Evolutionary conservation across 1,140 invertebrate species (phyloP), one percentile per base, ranked within the genome.

Genomic region (Stenopsyche tienmushanensis): DNA sequence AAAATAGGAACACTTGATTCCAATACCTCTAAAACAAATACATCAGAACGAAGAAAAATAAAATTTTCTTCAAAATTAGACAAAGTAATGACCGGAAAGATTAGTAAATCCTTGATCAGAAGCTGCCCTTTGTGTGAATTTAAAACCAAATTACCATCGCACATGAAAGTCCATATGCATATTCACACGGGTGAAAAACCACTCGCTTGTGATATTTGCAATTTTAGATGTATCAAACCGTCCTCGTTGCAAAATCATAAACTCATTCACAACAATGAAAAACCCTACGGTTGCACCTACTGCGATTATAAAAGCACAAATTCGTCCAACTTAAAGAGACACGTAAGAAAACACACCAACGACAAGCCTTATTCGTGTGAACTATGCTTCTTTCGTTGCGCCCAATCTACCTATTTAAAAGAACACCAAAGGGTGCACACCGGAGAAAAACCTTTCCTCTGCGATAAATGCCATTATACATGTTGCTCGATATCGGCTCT

Each of bases 221-320:
- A 64, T 49, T 69, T 66, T 25, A 57, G 54, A 17, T 63, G 59
- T 29, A 50, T 64, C n/a, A 52, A 69, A 39, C 44, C 53, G 0
- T 59, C 68, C 1, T 66, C 62, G n/a, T n/a, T n/a, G n/a, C n/a
- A n/a, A n/a, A n/a, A n/a, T 2, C 60, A 70, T 18, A 63, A 54
- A 47, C 18, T 66, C 9, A 55, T 57, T 1, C 60, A 64, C 17
- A 45, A 53, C 5, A 66, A 64, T 23, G 60, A 64, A 39, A 70
- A 70, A 29, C 64, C 64, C 10, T 66, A 24, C 42, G 18, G 13
- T 45, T 70, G 68, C 49, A 55, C 15, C 3, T 41, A 52, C 17
- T 70, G 68, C 29, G 68, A 70, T 10, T 70, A 70, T 21, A 63
- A 58, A 64, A 60, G 59, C 13, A 59, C 59, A 17, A 70, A 66